Base-by-base conservation (phyloP, 2,797 vertebrate genomes). In the Chelidonichthys spinosus region DNA sequence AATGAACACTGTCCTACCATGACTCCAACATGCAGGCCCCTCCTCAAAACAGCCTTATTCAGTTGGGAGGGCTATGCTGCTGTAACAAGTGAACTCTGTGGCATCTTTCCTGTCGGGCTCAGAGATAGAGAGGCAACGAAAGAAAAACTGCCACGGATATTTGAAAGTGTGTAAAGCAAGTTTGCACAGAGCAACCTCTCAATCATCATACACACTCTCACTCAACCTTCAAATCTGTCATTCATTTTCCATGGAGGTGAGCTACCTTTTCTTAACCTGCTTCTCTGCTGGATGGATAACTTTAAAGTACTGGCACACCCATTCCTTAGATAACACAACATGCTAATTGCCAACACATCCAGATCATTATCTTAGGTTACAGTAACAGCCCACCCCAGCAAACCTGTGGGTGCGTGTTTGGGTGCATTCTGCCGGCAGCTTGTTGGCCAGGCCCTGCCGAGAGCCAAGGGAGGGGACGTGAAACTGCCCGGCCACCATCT, bases 401-500 rank as follows among this genome's bases (percentile, higher is more conserved):
- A 73, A 76, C 61, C 72, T 74, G 32, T 74, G 36, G 56, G 18
- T 78, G 36, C 44, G 52, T 58, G 44, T 74, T 9, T 58, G 59
- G 66, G 67, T 63, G 25, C 74, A 25, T 68, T 81, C 62, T 81
- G 72, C 36, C 63, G 56, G 83, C 63, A 59, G 69, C 52, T 74
- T 56, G 70, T 63, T 69, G 71, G 47, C 42, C 63, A 70, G 75
- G 78, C 84, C 74, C 62, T 65, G 79, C 83, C 76, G 62, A 43
- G 42, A 83, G 78, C 63, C 52, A 36, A 66, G 66, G 70, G 78
- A 85, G 72, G 72, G 76, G 85, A 86, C 32, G 11, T 69, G 74
- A 78, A 65, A 77, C 54, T 65, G 79, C 77, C 83, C 85, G 15
- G 79, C 80, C 78, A 84, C 78, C 54, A 78, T 76, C 79, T 65